phyloP scores from a whole-genome alignment of 2,888 invertebrate species.

The Melikaiella ostensackeni region DNA sequence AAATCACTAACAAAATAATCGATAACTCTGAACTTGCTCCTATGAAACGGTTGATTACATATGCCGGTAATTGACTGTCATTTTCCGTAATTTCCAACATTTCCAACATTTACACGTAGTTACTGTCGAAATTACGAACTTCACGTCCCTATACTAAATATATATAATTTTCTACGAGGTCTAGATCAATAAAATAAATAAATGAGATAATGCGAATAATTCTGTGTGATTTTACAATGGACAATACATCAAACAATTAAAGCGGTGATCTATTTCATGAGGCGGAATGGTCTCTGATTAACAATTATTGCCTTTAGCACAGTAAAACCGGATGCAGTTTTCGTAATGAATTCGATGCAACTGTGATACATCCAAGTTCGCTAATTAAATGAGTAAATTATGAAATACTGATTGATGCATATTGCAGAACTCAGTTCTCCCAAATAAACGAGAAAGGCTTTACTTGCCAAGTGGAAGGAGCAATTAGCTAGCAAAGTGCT shows the following conservation, averaged over 20 bases:
- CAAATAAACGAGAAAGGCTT: background rate
- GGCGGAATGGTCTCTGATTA: background rate
- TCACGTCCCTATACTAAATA: background rate
- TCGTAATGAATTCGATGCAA: background rate
- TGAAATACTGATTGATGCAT: conserved; percentile 14
- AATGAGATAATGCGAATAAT: background rate
- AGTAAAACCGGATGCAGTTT: background rate
- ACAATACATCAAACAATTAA: background rate
- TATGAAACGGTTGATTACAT: too few species aligned
- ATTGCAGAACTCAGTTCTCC: background rate
- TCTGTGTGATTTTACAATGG: background rate
- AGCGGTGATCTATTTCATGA: background rate
- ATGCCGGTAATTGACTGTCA: too few species aligned
- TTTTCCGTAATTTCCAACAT: too few species aligned
- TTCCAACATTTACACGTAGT: too few species aligned
- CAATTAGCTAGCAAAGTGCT: conserved; percentile 26
- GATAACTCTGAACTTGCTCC: too few species aligned
- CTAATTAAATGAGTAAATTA: conserved; percentile 11
- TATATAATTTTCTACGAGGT: background rate
- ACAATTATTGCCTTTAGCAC: background rate
- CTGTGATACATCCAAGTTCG: background rate
- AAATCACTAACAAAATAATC: too few species aligned
- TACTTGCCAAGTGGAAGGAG: conserved; percentile 5
- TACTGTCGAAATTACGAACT: too few species aligned
- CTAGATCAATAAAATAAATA: background rate